A percentile compares a stretch with the other conserved stretches of the same genome.
phyloP scores from a whole-genome alignment of 2,888 invertebrate genomes.

The Synanthedon tipuliformis region DNA sequence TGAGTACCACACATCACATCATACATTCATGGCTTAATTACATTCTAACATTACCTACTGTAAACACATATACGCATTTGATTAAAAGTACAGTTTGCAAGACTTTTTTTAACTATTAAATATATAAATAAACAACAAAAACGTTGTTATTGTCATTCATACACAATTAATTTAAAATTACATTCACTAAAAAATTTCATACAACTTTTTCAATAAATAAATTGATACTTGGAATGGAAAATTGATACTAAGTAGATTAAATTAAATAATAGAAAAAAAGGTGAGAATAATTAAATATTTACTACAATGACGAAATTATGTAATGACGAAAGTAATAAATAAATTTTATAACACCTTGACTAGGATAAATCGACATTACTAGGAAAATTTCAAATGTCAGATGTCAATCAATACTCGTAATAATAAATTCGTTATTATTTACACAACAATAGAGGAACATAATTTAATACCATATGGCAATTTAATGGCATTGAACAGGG shows the following conservation, averaged over 20 bases:
- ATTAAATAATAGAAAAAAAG: slow-evolving; percentile 26
- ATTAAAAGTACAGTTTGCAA: too few species aligned
- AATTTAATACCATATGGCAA: slow-evolving; percentile 67
- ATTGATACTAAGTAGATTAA: slow-evolving; percentile 45
- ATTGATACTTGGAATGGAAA: slow-evolving; percentile 45
- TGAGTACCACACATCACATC: too few species aligned
- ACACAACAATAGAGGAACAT: slow-evolving; percentile 60
- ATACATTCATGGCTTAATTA: too few species aligned
- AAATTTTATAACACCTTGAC: slow-evolving; percentile 55
- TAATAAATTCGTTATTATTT: slow-evolving; percentile 65
- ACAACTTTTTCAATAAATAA: slow-evolving; percentile 47
- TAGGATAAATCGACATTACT: slow-evolving; percentile 37
- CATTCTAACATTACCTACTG: too few species aligned
- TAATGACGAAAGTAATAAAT: slow-evolving; percentile 47
- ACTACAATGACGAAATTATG: background rate
- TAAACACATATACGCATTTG: too few species aligned
- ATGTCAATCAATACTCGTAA: slow-evolving; percentile 33
- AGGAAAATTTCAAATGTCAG: slow-evolving; percentile 57
- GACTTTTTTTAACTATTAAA: too few species aligned
- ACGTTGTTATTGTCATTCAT: background rate
- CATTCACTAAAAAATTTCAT: slow-evolving; percentile 13
- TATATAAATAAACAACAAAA: background rate
- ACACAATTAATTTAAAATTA: background rate
- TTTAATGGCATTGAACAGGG: slow-evolving; percentile 45
- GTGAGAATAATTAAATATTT: slow-evolving; percentile 20